phyloP scores from a whole-genome alignment of 35 echinoderm and acorn worm species.

The Eucidaris tribuloides region DNA sequence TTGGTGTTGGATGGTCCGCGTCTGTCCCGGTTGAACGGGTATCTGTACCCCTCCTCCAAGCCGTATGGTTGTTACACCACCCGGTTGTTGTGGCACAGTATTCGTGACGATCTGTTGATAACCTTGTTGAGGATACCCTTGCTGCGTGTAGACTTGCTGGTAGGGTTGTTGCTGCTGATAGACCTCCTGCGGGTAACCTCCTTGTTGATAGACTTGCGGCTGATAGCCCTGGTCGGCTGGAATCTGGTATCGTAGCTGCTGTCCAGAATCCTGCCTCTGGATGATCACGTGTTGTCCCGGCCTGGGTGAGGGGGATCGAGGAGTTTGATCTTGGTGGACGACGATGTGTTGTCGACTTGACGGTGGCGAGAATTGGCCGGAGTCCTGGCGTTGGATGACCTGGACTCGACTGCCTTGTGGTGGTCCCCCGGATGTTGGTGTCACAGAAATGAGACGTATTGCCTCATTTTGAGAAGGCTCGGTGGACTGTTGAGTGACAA shows the following conservation, averaged over 20 bases:
- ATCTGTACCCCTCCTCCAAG: neutral
- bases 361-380: neutral
- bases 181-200: constrained; percentile 3
- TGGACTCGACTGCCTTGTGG: neutral
- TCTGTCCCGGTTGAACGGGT: neutral
- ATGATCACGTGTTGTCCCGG: neutral
- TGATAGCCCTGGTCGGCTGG: constrained; percentile 8
- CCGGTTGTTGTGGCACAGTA: no score
- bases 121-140: neutral
- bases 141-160: constrained; percentile 7
- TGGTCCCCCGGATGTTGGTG: no score
- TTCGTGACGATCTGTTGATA: neutral
- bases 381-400: constrained; percentile 17
- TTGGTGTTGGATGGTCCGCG: neutral
- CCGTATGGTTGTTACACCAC: neutral
- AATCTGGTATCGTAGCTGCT: neutral
- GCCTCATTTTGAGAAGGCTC: no score
- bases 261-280: constrained; percentile 9
- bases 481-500: no score
- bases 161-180: constrained; percentile 14
- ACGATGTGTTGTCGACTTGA: neutral
- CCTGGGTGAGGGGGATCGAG: no score
- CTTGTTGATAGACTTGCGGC: constrained; percentile 8
- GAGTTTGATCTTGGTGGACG: neutral
- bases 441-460: no score